Evolutionary conservation across 2,888 invertebrate genomes (phyloP).

Genomic region (Myopa tessellatipennis): DNA sequence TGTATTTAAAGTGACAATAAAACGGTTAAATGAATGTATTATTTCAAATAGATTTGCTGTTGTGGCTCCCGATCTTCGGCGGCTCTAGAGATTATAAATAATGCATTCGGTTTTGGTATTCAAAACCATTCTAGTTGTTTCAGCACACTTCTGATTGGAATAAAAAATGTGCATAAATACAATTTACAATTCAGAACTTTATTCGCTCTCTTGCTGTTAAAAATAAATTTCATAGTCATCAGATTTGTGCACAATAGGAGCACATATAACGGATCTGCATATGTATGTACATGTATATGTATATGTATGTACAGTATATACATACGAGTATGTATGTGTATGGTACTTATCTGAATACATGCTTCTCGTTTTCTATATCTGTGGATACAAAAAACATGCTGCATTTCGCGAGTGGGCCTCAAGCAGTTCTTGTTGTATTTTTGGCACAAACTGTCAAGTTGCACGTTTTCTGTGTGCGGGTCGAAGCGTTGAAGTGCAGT

Average conservation of each 20-base stretch:
- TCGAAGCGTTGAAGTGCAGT: slow-evolving; percentile 27
- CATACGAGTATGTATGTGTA: neutral
- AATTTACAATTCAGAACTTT: slow-evolving; percentile 3
- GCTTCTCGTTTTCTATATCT: neutral
- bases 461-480: slow-evolving; percentile 25
- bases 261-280: slow-evolving; percentile 1
- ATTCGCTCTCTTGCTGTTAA: neutral
- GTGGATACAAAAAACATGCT: slow-evolving; percentile 7
- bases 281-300: slow-evolving; percentile 11
- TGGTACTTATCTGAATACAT: neutral
- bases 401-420: slow-evolving; percentile 28
- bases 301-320: neutral
- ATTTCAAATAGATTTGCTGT: no score
- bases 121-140: slow-evolving; percentile 17
- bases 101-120: slow-evolving; percentile 8
- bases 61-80: neutral
- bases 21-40: neutral
- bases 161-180: slow-evolving; percentile 38
- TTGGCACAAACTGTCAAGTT: slow-evolving; percentile 39
- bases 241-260: slow-evolving; percentile 13
- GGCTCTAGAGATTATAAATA: slow-evolving; percentile 14
- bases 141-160: slow-evolving; percentile 25
- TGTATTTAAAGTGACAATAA: neutral
- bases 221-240: slow-evolving; percentile 7
- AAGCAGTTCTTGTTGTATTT: neutral